Conservation (phyloP, 2,113 vertebrate species). For the Lamprologus callipterus region DNA sequence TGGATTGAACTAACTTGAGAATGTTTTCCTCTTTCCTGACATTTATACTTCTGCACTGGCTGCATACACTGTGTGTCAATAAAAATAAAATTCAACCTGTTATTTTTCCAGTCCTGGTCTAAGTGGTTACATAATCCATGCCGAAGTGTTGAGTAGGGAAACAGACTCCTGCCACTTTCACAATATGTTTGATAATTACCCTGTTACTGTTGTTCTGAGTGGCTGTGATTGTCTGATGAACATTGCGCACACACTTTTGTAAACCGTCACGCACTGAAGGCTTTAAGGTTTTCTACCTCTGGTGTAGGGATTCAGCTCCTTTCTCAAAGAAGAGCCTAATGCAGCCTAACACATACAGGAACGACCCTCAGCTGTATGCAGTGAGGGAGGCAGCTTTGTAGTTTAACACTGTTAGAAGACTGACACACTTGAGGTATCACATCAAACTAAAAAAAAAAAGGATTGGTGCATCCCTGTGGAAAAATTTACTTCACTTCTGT, state of each 20-base stretch:
- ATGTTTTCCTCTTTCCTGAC: background rate
- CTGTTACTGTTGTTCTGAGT: background rate
- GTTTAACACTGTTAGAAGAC: background rate
- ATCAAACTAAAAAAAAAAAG: background rate
- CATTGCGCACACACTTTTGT: background rate
- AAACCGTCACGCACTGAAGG: accelerated
- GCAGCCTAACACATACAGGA: accelerated
- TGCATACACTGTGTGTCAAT: background rate
- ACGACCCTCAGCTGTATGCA: background rate
- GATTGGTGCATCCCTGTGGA: background rate
- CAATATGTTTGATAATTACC: background rate
- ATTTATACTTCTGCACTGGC: background rate
- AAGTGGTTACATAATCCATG: background rate
- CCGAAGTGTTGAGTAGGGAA: background rate
- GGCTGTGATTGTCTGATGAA: background rate
- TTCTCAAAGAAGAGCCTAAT: background rate
- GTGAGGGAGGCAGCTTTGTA: background rate
- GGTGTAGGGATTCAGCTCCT: background rate
- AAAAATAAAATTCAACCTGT: background rate
- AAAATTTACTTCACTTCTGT: background rate
- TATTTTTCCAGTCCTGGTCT: background rate
- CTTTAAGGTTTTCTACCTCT: background rate
- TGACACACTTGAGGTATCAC: background rate
- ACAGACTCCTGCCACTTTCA: background rate
- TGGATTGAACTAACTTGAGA: accelerated